Evolutionary conservation across 2,113 vertebrate genomes (phyloP).

Genomic region (Calyptomena viridis): DNA sequence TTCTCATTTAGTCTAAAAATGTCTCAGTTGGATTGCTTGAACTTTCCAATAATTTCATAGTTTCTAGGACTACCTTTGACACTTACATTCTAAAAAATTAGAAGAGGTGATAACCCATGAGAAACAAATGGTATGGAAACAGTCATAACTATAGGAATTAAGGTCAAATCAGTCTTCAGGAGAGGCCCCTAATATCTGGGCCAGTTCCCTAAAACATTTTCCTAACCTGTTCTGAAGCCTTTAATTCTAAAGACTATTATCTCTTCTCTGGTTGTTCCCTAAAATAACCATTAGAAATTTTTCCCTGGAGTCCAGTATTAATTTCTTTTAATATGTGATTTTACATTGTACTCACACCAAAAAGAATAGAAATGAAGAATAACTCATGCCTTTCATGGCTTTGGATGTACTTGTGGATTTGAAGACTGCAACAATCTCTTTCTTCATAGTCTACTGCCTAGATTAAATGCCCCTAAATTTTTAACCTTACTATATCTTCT

Average conservation of each 20-base stretch:
- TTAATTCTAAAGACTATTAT: not conserved
- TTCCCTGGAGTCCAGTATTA: not conserved
- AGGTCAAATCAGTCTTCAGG: not conserved
- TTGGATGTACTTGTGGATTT: not conserved
- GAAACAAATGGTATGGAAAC: not conserved
- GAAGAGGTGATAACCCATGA: not conserved
- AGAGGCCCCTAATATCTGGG: not conserved
- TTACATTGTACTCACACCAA: not conserved
- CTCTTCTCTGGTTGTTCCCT: not conserved
- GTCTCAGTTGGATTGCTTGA: not conserved
- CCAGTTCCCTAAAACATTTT: not conserved
- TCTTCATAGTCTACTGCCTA: not conserved
- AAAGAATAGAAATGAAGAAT: not conserved
- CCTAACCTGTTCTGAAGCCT: not conserved
- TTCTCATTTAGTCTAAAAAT: not conserved
- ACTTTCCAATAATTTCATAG: not conserved
- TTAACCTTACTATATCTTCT: not conserved
- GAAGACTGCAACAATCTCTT: not conserved
- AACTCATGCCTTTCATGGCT: not conserved
- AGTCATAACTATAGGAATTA: not conserved
- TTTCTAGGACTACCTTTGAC: not conserved
- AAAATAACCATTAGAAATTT: not conserved
- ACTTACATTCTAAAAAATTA: not conserved
- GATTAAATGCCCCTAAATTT: not conserved
- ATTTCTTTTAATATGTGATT: not conserved